Base-by-base conservation (phyloP, 2,888 invertebrate species). In the Lasioglossum oenotherae region DNA sequence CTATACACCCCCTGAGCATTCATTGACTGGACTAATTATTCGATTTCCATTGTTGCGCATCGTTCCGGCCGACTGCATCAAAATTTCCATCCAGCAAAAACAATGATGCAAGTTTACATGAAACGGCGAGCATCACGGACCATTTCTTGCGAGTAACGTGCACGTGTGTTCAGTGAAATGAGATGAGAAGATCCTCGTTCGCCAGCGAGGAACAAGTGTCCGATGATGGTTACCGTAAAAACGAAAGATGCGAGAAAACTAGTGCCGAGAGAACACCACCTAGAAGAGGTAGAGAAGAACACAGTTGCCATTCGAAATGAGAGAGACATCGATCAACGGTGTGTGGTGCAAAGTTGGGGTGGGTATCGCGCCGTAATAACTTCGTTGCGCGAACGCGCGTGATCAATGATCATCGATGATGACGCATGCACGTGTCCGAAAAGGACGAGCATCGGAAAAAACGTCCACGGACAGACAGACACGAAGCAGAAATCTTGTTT, bases 391-490 rank as follows among this genome's bases (percentile, higher is more conserved):
- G 53, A 3, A 23, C 8, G 53, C 53, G 53, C 23, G 23, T 53
- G 53, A 53, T 53, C 53, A 53, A 46, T 73, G 53, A 60, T 74
- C 67, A 31, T 74, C 60, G 41, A 74, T 64, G n/a, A 74, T 64
- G 85, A 80, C 78, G 74, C 88, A 88, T 88, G 88, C 88, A 87
- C n/a, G 72, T 74, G 60, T 35, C 71, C 80, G 46, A 19, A 72
- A 53, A 53, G 14, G 60, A 60, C 27, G 27, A 60, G 60, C 60
- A 27, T 27, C 14, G 60, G 10, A 2, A 53, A 64, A 14, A 31
- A 64, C 6, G 31, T 64, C 31, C 16, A 64, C 53, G 53, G 23
- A 53, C 23, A 53, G 31, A 64, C 16, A 31, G 60, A 64, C n/a
- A 64, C 31, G 60, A 79, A 69, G 60, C 74, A 35, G 44, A 81